Base-by-base conservation (phyloP, 92 coral and sea anemone species). In the Diadumene lineata region DNA sequence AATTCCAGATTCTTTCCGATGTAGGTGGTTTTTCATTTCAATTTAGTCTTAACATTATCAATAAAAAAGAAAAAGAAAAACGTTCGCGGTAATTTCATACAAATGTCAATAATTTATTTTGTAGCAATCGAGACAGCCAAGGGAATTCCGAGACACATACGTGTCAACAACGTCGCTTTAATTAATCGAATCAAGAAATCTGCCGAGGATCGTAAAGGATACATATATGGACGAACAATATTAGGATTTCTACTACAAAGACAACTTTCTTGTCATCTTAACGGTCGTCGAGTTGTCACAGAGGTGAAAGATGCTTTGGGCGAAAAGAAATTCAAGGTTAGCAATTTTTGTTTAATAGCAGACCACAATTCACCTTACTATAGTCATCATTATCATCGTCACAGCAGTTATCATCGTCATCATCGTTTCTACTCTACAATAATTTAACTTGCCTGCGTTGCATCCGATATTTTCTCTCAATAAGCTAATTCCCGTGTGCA, bases 251-350 rank as follows among this genome's bases (percentile, higher is more conserved):
- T 62, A 1, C 7, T 69, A 69, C 74, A 69, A 31, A 46, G 30
- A 48, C 60, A 26, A 7, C 30, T 15, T 1, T 11, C 46, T n/a
- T 69, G 74, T 69, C 21, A 26, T 50, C 28, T 15, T 15, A 69
- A 27, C 44, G 74, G 74, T 2, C 16, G 27, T 24, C 46, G 0
- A 18, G 10, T 69, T 15, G 11, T 69, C 11, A 69, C 13, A 11
- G 74, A 69, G 43, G 50, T 69, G 29, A 69, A 69, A 50, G 74
- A 69, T 21, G 34, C 74, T 1, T 61, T 69, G 21, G 74, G 74
- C 0, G 74, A 69, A 1, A 61, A 69, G 8, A 69, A 30, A 18
- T 69, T 69, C 32, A 69, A 31, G 60, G 74, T 69, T 30, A 25
- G 8, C 11, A 25, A 46, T 69, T 1, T 23, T 25, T 11, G 11